These are phyloP conservation scores for Scaptodrosophila lebanonensis DNA, from an alignment of 1,140 invertebrate genomes.

Conservation along the genomic window DNA sequence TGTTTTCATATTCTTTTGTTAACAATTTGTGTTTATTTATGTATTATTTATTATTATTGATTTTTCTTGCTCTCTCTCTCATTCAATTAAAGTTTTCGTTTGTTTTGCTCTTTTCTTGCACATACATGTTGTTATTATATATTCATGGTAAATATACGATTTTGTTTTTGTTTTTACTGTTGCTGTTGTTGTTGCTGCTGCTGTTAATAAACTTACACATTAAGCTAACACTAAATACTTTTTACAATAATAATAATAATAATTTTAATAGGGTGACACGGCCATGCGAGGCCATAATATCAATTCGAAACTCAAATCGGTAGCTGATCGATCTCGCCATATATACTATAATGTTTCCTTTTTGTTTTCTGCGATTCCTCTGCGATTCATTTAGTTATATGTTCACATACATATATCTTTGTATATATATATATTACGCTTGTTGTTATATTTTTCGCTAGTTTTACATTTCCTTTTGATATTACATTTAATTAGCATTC, in stretches of 20 bases:
- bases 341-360: no score
- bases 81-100: slow-evolving; percentile 6
- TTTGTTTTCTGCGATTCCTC: slow-evolving; percentile 1
- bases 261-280: slow-evolving; percentile 36
- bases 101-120: slow-evolving; percentile 5
- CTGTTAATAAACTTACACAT: slow-evolving; percentile 66
- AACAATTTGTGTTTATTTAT: slow-evolving; percentile 48
- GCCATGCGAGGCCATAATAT: slow-evolving; percentile 38
- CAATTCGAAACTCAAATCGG: slow-evolving; percentile 48
- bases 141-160: slow-evolving; percentile 39
- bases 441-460: slow-evolving; percentile 25
- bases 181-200: slow-evolving; percentile 28
- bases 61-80: slow-evolving; percentile 31
- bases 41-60: slow-evolving; percentile 53
- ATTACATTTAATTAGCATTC: slow-evolving; percentile 60
- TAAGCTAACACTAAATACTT: slow-evolving; percentile 73
- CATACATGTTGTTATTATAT: slow-evolving; percentile 15
- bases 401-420: slow-evolving; percentile 30
- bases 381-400: slow-evolving; percentile 19
- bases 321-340: no score
- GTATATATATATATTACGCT: slow-evolving; percentile 37
- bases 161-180: slow-evolving; percentile 26
- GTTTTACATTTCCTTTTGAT: slow-evolving; percentile 56
- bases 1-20: slow-evolving; percentile 46
- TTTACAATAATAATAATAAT: slow-evolving; percentile 71